Base-by-base conservation (phyloP, 2,888 invertebrate species). In the Blastobasis adustella region DNA sequence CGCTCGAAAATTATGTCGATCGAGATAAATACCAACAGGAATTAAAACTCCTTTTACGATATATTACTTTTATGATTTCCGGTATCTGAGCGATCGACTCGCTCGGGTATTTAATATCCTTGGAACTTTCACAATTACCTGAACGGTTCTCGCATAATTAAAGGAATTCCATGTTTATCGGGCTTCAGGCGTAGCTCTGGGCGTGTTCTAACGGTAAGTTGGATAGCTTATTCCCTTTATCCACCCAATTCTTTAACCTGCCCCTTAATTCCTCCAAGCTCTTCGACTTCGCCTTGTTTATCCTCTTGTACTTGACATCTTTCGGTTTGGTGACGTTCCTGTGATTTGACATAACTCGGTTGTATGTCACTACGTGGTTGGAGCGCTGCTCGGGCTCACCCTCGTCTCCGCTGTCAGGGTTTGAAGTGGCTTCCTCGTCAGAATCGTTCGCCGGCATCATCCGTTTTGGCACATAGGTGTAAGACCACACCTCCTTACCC, bases 331-430 rank as follows among this genome's bases (percentile, higher is more conserved):
- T 96, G 49, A 96, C 96, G 49, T 95, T 95, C 58, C 96, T 90
- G 77, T 96, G 96, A 81, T 96, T 96, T 46, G 95, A 95, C 96
- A 96, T 96, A 53, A 96, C 96, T 60, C 96, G 88, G 79, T 95
- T 95, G 81, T 94, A 95, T 1, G 93, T 93, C 9, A 93, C 93
- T 49, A 95, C 93, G 55, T 92, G 93, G 55, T 82, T 89, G 10
- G 86, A 67, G 62, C 71, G 76, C 3, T 71, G 77, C 47, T 82
- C 82, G 1, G 73, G 79, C 36, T 83, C 87, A 7, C 66, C 76
- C 50, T 85, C 87, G 9, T 87, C 87, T 23, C 23, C 23, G 49
- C 86, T 87, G 49, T 87, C 81, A 47, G 76, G 69, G 57, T 85
- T 84, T 0, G 86, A 86, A 23, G 82, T 81, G 3, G 71, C 82